Conservation (phyloP, 2,888 invertebrate species). For the Agrotis ipsilon region DNA sequence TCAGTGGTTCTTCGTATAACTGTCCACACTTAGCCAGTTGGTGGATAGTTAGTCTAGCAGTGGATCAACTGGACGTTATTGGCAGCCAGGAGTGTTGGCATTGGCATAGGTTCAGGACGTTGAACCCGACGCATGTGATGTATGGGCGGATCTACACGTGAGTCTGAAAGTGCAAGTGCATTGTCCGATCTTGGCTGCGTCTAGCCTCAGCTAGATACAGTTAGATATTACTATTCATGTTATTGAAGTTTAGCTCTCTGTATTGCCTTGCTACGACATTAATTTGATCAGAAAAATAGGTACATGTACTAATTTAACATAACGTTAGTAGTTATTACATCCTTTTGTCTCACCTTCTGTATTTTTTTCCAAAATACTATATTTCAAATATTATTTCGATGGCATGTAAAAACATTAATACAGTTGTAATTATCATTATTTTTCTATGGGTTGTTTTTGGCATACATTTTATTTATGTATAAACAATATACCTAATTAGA, state of each 20-base stretch:
- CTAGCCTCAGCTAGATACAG: slow-evolving; percentile 18
- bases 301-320: neutral
- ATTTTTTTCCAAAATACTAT: neutral
- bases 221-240: slow-evolving; percentile 1
- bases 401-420: neutral
- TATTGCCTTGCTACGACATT: neutral
- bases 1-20: slow-evolving; percentile 23
- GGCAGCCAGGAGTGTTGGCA: slow-evolving; percentile 80
- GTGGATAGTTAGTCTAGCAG: slow-evolving; percentile 35
- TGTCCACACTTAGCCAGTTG: slow-evolving; percentile 19
- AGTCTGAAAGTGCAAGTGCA: slow-evolving; percentile 81
- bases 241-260: neutral
- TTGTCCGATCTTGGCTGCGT: slow-evolving; percentile 58
- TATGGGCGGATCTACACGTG: slow-evolving; percentile 55
- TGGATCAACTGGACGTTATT: slow-evolving; percentile 69
- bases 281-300: neutral
- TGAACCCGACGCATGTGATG: slow-evolving; percentile 78
- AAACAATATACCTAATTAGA: neutral
- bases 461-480: neutral
- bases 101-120: slow-evolving; percentile 86
- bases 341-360: neutral
- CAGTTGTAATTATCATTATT: slow-evolving; percentile 18
- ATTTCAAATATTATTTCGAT: neutral
- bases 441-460: neutral
- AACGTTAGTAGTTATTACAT: neutral